Percentiles rank a stretch among this genome's conserved stretches.
These are phyloP conservation scores for Brienomyrus brachyistius DNA, from an alignment of 2,113 vertebrate genomes.

Conservation along the genomic window DNA sequence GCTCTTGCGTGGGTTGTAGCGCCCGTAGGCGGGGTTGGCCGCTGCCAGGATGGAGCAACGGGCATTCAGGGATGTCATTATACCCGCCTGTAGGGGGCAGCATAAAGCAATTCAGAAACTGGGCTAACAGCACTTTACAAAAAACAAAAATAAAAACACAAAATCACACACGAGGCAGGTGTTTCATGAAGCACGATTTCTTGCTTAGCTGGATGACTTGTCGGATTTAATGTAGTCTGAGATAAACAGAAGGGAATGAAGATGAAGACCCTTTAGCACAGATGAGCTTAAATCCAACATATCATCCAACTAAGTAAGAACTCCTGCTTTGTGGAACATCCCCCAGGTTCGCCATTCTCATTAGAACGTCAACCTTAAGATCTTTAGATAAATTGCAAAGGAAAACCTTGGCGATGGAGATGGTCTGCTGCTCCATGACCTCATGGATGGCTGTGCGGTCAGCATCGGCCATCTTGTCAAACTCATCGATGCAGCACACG, in stretches of 20 bases:
- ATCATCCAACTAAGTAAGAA: no score
- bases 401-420: conserved; percentile 81
- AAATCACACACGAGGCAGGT: background rate
- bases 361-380: background rate
- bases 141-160: background rate
- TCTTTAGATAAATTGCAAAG: background rate
- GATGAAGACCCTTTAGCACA: no score
- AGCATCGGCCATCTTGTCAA: conserved; percentile 84
- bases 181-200: no score
- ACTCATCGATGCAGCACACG: conserved; percentile 88
- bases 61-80: conserved; percentile 81
- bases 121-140: background rate
- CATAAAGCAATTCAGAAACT: background rate
- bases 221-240: no score
- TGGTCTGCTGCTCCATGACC: conserved; percentile 92
- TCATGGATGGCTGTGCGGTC: conserved; percentile 89
- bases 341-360: background rate
- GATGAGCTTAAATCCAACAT: no score
- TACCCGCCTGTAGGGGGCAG: conserved; percentile 64
- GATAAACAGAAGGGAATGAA: no score
- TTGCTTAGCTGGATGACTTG: no score
- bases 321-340: no score
- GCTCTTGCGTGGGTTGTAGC: conserved; percentile 76
- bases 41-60: conserved; percentile 87
- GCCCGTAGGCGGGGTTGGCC: conserved; percentile 83